Percentiles rank a stretch among this genome's conserved stretches.
These are phyloP conservation scores for Eilema griseolum DNA, from an alignment of 2,888 invertebrate species.

Conservation along the genomic window DNA sequence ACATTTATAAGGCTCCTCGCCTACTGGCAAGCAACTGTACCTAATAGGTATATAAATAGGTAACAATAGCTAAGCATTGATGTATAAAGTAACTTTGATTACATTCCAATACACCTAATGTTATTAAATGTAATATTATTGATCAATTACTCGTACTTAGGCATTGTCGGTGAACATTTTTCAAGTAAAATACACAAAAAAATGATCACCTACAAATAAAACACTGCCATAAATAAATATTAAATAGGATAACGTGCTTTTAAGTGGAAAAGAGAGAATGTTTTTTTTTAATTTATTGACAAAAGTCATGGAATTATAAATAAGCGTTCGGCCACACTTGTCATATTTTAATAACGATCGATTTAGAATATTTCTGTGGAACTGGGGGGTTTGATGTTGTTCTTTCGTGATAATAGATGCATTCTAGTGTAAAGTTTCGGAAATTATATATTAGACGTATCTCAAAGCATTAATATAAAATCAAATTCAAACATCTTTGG, in stretches of 20 bases:
- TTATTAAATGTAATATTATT: constrained; percentile 46
- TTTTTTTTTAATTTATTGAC: constrained; percentile 48
- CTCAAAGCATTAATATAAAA: neutral
- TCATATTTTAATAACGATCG: neutral
- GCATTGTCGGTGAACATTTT: constrained; percentile 72
- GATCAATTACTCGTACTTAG: constrained; percentile 84
- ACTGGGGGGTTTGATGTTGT: neutral
- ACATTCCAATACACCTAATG: constrained; percentile 52
- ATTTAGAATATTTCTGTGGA: neutral
- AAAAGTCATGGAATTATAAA: constrained; percentile 9
- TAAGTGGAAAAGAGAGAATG: constrained; percentile 19
- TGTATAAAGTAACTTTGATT: constrained; percentile 52
- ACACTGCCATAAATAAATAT: constrained; percentile 76
- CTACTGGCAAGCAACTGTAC: constrained; percentile 15
- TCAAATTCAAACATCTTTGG: neutral
- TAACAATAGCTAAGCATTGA: constrained; percentile 36
- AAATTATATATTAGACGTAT: neutral
- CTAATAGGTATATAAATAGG: constrained; percentile 21
- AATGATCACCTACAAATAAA: constrained; percentile 65
- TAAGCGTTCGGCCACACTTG: constrained; percentile 13
- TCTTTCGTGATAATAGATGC: too few relatives aligned
- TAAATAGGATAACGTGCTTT: constrained; percentile 44
- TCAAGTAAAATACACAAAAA: constrained; percentile 41
- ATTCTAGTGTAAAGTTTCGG: neutral
- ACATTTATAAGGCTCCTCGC: constrained; percentile 9